Conservation (phyloP, 2,797 vertebrate species). For the Tokudaia tokunoshimensis region DNA sequence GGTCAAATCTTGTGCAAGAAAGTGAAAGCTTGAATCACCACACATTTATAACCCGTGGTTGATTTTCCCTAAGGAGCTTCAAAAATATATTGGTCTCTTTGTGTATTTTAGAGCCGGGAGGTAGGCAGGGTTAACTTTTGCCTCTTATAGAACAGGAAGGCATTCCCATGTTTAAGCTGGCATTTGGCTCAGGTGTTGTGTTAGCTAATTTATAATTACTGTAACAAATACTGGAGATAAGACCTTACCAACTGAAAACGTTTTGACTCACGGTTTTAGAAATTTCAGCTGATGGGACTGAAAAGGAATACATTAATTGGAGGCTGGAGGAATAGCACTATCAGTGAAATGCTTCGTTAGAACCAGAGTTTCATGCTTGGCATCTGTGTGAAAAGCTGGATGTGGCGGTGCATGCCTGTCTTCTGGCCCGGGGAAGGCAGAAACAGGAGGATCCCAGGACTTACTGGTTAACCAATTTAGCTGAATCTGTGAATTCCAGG, state of each 20-base stretch:
- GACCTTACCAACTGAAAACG: background rate
- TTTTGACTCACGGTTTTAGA: background rate
- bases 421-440: background rate
- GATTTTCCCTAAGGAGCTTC: conserved; percentile 45
- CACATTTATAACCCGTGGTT: conserved; percentile 76
- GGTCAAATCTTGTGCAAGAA: conserved; percentile 81
- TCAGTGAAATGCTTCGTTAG: background rate
- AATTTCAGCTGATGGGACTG: background rate
- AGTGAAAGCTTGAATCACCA: conserved; percentile 77
- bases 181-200: conserved; percentile 11
- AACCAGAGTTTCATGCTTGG: background rate
- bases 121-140: conserved; percentile 54
- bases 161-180: conserved; percentile 39
- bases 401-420: background rate
- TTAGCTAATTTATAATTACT: background rate
- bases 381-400: background rate
- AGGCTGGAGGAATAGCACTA: background rate
- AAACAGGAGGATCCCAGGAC: background rate
- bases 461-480: background rate
- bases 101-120: conserved; percentile 40
- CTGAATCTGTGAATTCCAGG: background rate
- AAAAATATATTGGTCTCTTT: conserved; percentile 53
- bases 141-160: conserved; percentile 72
- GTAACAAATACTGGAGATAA: background rate
- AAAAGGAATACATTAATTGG: conserved; percentile 27